A percentile compares a stretch with the other conserved stretches of the same genome.
Conservation (phyloP, 2,113 vertebrate genomes). For the Mugil cephalus region DNA sequence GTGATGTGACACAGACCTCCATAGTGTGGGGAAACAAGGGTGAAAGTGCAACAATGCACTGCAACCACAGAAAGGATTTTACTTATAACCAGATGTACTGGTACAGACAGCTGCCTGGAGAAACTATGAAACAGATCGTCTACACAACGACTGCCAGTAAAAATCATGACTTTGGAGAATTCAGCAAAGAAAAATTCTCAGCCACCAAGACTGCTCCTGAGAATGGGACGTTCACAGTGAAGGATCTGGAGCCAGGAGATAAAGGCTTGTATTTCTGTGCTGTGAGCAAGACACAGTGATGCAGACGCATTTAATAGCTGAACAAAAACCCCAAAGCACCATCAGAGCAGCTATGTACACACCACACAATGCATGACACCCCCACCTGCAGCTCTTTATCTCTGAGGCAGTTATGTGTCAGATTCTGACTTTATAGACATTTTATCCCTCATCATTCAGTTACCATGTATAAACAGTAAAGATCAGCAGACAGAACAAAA, state of each 20-base stretch:
- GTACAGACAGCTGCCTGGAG: conserved; percentile 59
- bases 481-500: too few species aligned
- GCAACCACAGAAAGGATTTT: conserved; percentile 23
- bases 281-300: conserved; percentile 31
- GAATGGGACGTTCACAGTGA: conserved; percentile 36
- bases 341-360: too few species aligned
- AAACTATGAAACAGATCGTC: conserved; percentile 48
- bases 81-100: conserved; percentile 57
- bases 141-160: neutral
- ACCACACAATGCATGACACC: too few species aligned
- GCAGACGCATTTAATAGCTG: conserved; percentile 9
- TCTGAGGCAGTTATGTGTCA: too few species aligned
- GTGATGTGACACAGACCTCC: neutral
- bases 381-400: too few species aligned
- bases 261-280: conserved; percentile 53
- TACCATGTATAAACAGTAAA: too few species aligned
- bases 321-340: conserved; percentile 17
- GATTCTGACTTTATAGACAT: too few species aligned
- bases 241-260: conserved; percentile 19
- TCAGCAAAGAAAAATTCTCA: conserved; percentile 5
- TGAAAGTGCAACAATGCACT: conserved; percentile 1
- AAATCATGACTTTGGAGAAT: neutral
- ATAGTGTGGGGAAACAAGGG: neutral
- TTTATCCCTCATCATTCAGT: too few species aligned
- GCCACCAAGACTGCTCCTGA: neutral